phyloP scores from a whole-genome alignment of 1,140 invertebrate genomes.

The Lithobius niger region DNA sequence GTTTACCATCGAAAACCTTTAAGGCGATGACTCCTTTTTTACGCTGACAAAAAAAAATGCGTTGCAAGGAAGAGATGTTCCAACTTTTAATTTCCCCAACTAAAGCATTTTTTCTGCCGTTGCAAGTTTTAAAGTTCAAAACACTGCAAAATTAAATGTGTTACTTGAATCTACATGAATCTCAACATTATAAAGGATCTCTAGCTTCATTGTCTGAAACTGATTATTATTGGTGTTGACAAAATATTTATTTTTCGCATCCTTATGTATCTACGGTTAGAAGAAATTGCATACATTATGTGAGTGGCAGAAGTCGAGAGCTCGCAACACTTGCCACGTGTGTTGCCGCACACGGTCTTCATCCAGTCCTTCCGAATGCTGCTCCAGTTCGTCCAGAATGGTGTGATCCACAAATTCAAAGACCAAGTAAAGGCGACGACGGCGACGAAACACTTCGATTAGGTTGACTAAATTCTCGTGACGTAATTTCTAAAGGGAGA shows the following conservation, averaged over 20 bases:
- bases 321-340: conserved; percentile 66
- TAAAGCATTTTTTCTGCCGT: too few relatives aligned
- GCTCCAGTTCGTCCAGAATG: conserved; percentile 67
- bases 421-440: conserved; percentile 69
- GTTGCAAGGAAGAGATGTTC: too few relatives aligned
- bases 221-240: background rate
- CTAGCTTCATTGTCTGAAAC: background rate
- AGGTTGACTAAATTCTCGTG: conserved; percentile 80
- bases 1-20: too few relatives aligned
- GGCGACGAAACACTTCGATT: conserved; percentile 71
- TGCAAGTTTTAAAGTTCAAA: too few relatives aligned
- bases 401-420: conserved; percentile 82
- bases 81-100: too few relatives aligned
- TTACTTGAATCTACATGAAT: background rate
- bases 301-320: conserved; percentile 69
- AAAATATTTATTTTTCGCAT: too few relatives aligned
- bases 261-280: background rate
- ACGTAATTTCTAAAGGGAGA: conserved; percentile 52
- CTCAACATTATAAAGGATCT: too few relatives aligned
- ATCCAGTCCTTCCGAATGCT: conserved; percentile 48
- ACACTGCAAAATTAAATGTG: background rate
- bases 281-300: conserved; percentile 53
- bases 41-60: too few relatives aligned
- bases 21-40: too few relatives aligned
- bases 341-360: conserved; percentile 54